phyloP scores from a whole-genome alignment of 2,888 invertebrate species.

The Dascillus cervinus region DNA sequence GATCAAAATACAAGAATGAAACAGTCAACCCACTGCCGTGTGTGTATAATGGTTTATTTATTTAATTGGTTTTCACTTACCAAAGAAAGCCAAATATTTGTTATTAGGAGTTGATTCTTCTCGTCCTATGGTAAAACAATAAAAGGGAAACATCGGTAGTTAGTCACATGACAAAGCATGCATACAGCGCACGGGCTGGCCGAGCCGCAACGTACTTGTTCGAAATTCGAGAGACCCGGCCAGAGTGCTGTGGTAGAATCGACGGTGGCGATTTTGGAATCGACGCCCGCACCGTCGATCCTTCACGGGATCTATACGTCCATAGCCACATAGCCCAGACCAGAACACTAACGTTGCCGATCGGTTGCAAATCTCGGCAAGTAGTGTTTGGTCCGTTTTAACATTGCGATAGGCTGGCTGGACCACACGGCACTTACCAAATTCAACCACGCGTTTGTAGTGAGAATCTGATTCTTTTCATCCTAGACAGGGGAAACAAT shows the following conservation, averaged over 20 bases:
- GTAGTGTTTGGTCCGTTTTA: conserved; percentile 35
- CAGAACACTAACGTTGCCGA: conserved; percentile 32
- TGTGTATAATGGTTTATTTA: conserved; percentile 41
- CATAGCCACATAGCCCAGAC: conserved; percentile 41
- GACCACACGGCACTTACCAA: conserved; percentile 76
- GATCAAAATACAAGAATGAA: conserved; percentile 19
- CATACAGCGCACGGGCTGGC: conserved; percentile 31
- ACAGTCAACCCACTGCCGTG: conserved; percentile 41
- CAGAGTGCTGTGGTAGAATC: conserved; percentile 18
- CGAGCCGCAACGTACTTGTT: conserved; percentile 16
- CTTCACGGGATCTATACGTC: conserved; percentile 28
- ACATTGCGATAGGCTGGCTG: conserved; percentile 39
- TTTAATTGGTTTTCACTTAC: conserved; percentile 63
- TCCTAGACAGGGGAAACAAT: conserved; percentile 65
- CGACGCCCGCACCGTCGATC: conserved; percentile 10
- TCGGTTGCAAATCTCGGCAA: conserved; percentile 13
- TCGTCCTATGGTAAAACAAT: conserved; percentile 81
- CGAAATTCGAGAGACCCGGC: conserved; percentile 16
- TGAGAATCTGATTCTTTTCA: conserved; percentile 98
- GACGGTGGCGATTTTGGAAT: conserved; percentile 6
- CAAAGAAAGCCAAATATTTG: conserved; percentile 93
- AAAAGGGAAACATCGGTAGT: conserved; percentile 58
- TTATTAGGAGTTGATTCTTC: conserved; percentile 92
- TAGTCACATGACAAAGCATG: conserved; percentile 44
- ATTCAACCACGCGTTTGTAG: conserved; percentile 97